These are phyloP conservation scores for Alligator mississippiensis DNA, from an alignment of 2,113 vertebrate genomes.

Conservation along the genomic window DNA sequence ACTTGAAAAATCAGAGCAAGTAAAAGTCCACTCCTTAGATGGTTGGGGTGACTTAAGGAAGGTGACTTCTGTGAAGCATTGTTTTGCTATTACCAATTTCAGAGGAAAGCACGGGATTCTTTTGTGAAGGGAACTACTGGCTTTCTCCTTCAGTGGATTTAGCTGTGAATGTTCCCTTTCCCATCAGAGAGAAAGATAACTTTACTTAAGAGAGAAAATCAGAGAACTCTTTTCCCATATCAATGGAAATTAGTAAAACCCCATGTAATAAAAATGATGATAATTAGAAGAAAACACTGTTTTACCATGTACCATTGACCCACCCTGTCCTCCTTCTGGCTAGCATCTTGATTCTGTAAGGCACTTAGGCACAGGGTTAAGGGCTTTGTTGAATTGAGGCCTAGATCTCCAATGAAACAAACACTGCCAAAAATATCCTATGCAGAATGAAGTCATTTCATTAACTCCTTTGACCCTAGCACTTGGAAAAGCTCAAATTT, in stretches of 20 bases:
- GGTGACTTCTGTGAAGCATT: too few relatives aligned
- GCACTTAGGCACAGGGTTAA: not conserved
- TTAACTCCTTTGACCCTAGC: not conserved
- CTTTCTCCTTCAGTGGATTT: not conserved
- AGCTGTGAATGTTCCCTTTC: not conserved
- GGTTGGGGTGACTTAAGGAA: too few relatives aligned
- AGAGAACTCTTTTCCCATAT: slow-evolving; percentile 42
- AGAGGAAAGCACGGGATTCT: too few relatives aligned
- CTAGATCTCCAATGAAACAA: slow-evolving; percentile 3
- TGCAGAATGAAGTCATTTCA: slow-evolving; percentile 2
- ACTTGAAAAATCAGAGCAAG: too few relatives aligned
- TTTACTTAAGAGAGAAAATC: slow-evolving; percentile 43
- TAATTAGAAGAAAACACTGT: slow-evolving; percentile 29
- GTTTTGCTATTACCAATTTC: too few relatives aligned
- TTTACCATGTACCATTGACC: not conserved
- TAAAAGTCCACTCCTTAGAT: too few relatives aligned
- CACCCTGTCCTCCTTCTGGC: not conserved
- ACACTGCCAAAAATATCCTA: not conserved
- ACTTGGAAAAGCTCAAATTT: not conserved
- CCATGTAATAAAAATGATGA: not conserved
- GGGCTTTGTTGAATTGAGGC: not conserved
- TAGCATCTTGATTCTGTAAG: slow-evolving; percentile 29
- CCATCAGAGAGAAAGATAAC: slow-evolving; percentile 28
- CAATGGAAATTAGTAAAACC: slow-evolving; percentile 58
- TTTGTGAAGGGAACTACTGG: not conserved